phyloP scores from a whole-genome alignment of 92 coral and sea anemone species.

The Phenganax subtilis region DNA sequence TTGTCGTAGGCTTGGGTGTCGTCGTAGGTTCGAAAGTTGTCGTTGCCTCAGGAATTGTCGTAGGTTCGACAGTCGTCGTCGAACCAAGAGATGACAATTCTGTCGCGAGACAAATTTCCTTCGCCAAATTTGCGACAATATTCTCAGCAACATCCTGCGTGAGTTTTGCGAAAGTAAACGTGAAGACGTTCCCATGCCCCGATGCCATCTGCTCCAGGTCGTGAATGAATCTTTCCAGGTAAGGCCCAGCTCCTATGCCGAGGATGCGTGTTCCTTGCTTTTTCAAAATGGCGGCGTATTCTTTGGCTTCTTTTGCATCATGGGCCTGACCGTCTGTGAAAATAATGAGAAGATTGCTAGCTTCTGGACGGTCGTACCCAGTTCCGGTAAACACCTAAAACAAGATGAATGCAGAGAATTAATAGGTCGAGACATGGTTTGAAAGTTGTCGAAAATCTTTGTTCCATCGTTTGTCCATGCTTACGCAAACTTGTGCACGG shows the following conservation, averaged over 20 bases:
- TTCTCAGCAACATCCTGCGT: background rate
- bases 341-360: conserved; percentile 18
- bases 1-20: conserved; percentile 1
- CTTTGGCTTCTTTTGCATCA: conserved; percentile 22
- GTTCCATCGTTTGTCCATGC: background rate
- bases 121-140: background rate
- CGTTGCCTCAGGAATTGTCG: background rate
- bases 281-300: conserved; percentile 23
- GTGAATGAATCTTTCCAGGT: background rate
- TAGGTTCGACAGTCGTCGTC: background rate
- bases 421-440: background rate
- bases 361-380: conserved; percentile 16
- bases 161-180: conserved; percentile 17
- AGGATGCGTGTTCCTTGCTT: conserved; percentile 15
- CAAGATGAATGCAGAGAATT: background rate
- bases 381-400: conserved; percentile 2
- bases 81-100: background rate
- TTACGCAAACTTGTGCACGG: background rate
- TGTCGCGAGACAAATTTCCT: conserved; percentile 1
- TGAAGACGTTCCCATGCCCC: conserved; percentile 1
- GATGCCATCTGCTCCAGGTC: conserved; percentile 26
- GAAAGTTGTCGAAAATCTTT: background rate
- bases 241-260: conserved; percentile 11
- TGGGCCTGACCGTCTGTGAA: conserved; percentile 37
- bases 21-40: background rate